phyloP scores from a whole-genome alignment of 2,888 invertebrate genomes.

The Nymphalis polychloros region DNA sequence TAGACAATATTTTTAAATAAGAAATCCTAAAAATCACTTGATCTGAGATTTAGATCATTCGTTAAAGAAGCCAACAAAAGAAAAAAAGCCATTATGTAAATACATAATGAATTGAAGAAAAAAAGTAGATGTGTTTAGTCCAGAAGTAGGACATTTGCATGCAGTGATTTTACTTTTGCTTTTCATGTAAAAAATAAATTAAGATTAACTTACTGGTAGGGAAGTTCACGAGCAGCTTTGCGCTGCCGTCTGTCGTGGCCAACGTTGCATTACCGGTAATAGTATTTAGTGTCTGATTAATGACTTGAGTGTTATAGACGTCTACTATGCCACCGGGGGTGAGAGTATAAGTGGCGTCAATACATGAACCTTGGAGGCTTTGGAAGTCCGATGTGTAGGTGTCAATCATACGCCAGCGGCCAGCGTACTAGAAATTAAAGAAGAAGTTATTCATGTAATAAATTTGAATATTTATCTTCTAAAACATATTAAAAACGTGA shows the following conservation, averaged over 20 bases:
- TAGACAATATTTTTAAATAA: no score
- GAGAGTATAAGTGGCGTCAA: slow-evolving; percentile 53
- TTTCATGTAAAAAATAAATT: no score
- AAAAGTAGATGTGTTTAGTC: no score
- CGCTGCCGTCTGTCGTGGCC: slow-evolving; percentile 81
- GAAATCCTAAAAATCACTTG: no score
- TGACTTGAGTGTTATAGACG: slow-evolving; percentile 58
- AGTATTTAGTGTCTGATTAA: slow-evolving; percentile 47
- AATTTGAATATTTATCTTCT: not conserved
- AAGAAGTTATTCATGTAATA: not conserved
- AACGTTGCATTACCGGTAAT: slow-evolving; percentile 53
- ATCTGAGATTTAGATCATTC: no score
- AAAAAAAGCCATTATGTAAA: no score
- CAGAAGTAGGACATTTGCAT: no score
- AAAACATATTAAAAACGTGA: no score
- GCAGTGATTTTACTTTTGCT: no score
- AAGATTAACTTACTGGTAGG: slow-evolving; percentile 56
- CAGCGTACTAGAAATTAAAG: slow-evolving; percentile 43
- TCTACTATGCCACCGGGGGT: slow-evolving; percentile 43
- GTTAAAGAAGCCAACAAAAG: no score
- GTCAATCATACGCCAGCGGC: slow-evolving; percentile 61
- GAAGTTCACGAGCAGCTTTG: slow-evolving; percentile 83
- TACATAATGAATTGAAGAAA: no score
- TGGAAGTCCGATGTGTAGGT: slow-evolving; percentile 57
- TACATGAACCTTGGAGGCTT: slow-evolving; percentile 51